phyloP scores from a whole-genome alignment of 1,140 invertebrate species.

The Megalonaias nervosa region DNA sequence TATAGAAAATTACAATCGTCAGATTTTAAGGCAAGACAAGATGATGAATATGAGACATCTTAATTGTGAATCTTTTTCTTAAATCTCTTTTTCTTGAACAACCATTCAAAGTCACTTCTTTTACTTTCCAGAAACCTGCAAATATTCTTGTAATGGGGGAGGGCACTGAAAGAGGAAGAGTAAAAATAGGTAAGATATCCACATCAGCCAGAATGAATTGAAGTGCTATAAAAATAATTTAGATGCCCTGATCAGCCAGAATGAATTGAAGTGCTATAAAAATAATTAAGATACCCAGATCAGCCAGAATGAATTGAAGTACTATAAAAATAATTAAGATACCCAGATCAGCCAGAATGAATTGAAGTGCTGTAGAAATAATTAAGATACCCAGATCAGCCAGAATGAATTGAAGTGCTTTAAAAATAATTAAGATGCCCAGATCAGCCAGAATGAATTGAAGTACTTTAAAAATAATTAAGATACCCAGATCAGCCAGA shows the following conservation, averaged over 20 bases:
- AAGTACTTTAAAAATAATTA: neutral
- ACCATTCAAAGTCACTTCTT: neutral
- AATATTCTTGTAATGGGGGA: constrained; percentile 99
- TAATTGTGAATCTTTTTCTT: too few relatives aligned
- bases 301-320: neutral
- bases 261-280: neutral
- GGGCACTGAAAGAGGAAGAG: constrained; percentile 94
- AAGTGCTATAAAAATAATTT: neutral
- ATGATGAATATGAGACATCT: too few relatives aligned
- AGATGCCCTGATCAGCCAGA: constrained; percentile 5
- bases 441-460: neutral
- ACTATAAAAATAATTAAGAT: constrained; percentile 5
- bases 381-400: constrained; percentile 12
- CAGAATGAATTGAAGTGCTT: neutral
- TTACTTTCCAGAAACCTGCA: constrained; percentile 89
- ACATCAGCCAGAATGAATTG: neutral
- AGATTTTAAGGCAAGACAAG: too few relatives aligned
- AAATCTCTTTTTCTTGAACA: too few relatives aligned
- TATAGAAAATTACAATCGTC: too few relatives aligned
- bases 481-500: neutral
- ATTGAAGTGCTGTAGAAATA: neutral
- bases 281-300: constrained; percentile 8
- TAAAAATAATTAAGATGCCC: constrained; percentile 6
- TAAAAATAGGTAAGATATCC: constrained; percentile 84
- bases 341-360: too few relatives aligned